Percentiles rank a stretch among this genome's conserved stretches.
phyloP scores from a whole-genome alignment of 2,113 vertebrate genomes.

The Poicephalus gulielmi region DNA sequence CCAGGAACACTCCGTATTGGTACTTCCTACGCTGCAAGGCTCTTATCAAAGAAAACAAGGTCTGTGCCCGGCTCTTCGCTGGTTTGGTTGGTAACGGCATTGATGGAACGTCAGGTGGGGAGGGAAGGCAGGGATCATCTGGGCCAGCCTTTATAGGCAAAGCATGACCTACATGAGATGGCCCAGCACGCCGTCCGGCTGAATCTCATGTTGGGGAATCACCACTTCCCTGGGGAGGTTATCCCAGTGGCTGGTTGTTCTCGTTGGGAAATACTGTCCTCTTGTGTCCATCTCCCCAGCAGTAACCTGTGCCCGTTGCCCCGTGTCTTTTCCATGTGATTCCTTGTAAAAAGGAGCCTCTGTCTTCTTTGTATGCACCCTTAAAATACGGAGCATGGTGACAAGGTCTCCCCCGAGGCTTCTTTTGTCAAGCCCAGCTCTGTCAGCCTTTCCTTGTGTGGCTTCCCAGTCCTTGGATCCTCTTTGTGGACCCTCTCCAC shows the following conservation, averaged over 20 bases:
- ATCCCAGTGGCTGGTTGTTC: not conserved
- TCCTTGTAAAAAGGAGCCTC: not conserved
- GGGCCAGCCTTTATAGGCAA: not conserved
- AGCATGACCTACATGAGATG: not conserved
- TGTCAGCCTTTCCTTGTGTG: not conserved
- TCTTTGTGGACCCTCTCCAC: not conserved
- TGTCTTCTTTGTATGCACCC: not conserved
- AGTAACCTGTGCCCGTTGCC: not conserved
- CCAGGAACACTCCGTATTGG: conserved; percentile 87
- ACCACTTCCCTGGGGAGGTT: not conserved
- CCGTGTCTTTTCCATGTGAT: not conserved
- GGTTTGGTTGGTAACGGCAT: fast-evolving
- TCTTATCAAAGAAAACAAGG: conserved; percentile 86
- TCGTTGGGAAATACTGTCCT: not conserved
- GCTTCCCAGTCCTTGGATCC: not conserved
- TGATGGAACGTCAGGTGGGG: not conserved
- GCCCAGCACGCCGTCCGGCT: not conserved
- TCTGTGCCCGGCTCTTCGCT: conserved; percentile 8
- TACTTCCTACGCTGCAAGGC: conserved; percentile 90
- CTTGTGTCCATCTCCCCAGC: too few relatives aligned
- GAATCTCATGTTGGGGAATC: not conserved
- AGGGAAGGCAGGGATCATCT: not conserved
- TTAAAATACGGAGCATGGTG: not conserved
- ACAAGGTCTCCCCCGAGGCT: not conserved
- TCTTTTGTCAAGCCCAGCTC: not conserved